These are phyloP conservation scores for Troilus luridus DNA, from an alignment of 2,888 invertebrate species.

Conservation along the genomic window DNA sequence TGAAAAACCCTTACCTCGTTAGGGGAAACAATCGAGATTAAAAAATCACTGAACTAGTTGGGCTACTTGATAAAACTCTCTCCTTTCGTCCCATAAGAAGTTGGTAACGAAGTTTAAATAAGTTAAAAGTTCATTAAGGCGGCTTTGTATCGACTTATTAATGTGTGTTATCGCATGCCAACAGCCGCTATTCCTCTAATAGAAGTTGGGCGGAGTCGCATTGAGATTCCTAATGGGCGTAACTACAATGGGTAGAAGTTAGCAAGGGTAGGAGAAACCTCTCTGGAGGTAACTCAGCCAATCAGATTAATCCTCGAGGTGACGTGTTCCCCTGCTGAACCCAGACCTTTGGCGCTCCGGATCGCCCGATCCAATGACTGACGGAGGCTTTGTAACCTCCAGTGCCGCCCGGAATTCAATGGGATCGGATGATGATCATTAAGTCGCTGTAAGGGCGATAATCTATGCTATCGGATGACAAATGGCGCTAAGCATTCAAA, in stretches of 20 bases:
- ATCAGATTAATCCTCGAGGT: conserved; percentile 37
- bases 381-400: neutral
- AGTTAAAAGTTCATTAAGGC: conserved; percentile 20
- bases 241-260: conserved; percentile 37
- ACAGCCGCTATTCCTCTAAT: conserved; percentile 9
- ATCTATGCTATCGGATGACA: neutral
- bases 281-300: conserved; percentile 28
- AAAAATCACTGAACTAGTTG: conserved; percentile 24
- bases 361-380: neutral
- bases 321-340: neutral
- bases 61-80: neutral
- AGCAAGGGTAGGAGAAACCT: neutral
- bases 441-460: neutral
- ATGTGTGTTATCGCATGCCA: neutral
- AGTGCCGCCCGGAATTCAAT: neutral
- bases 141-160: conserved; percentile 40
- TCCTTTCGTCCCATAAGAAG: neutral
- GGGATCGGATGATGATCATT: neutral
- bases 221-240: conserved; percentile 39
- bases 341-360: neutral
- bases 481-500: neutral
- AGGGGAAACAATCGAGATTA: conserved; percentile 9
- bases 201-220: conserved; percentile 17
- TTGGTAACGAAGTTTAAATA: neutral
- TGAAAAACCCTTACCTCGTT: neutral